These are phyloP conservation scores for Lathamus discolor DNA, from an alignment of 2,113 vertebrate species.

Conservation along the genomic window DNA sequence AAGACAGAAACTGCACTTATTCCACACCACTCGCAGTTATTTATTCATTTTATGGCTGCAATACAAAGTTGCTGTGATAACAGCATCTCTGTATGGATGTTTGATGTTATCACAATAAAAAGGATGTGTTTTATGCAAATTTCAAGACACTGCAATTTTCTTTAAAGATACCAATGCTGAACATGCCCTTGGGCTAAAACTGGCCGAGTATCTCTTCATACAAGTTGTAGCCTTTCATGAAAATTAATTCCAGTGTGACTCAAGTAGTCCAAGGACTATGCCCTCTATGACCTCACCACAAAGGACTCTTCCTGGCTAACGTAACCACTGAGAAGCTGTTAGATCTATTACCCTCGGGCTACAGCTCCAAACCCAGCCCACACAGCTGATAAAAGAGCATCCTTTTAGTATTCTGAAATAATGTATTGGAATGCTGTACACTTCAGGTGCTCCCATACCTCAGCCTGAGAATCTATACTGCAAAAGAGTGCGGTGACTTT, in stretches of 20 bases:
- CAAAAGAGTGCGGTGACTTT: background rate
- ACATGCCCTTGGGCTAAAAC: background rate
- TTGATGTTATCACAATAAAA: background rate
- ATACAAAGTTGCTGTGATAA: background rate
- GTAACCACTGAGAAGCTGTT: background rate
- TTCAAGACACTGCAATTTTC: background rate
- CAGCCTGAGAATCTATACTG: background rate
- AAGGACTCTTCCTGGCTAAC: background rate
- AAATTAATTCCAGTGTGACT: background rate
- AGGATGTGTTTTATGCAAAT: background rate
- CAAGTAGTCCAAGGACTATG: accelerated
- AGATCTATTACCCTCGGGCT: background rate
- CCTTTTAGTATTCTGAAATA: background rate
- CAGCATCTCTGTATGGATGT: background rate
- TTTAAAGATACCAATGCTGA: background rate
- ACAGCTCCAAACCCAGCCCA: background rate
- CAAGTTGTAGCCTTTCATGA: background rate
- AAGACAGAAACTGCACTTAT: background rate
- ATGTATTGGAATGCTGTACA: background rate
- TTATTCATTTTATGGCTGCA: background rate
- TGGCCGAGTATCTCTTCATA: background rate
- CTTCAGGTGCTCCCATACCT: background rate
- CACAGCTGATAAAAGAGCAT: background rate
- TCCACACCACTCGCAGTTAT: background rate
- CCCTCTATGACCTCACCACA: background rate